phyloP scores from a whole-genome alignment of 35 echinoderm and acorn worm species.

The Apostichopus japonicus region DNA sequence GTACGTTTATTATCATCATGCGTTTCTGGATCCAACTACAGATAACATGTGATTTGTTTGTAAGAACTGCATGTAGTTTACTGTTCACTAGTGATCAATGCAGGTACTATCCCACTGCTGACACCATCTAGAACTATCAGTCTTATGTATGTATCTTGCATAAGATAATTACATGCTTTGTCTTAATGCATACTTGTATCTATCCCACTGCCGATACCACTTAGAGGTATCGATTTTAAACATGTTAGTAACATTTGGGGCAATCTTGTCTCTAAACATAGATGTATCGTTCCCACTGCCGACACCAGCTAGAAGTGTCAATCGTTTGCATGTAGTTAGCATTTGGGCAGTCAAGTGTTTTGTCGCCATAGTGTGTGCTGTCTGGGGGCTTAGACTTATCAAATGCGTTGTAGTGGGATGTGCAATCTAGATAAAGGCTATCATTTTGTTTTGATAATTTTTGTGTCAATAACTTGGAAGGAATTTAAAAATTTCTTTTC shows the following conservation, averaged over 20 bases:
- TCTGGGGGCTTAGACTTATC: neutral
- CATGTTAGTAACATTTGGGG: too few relatives aligned
- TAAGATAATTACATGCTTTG: neutral
- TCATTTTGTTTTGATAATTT: neutral
- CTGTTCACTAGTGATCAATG: neutral
- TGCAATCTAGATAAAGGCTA: neutral
- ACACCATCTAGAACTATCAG: neutral
- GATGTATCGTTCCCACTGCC: neutral
- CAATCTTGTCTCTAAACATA: neutral
- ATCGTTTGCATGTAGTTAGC: neutral
- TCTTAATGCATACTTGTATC: neutral
- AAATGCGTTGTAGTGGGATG: neutral
- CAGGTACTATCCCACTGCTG: neutral
- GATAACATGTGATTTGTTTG: neutral
- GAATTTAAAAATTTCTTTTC: neutral
- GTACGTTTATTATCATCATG: too few relatives aligned
- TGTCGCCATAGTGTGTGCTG: neutral
- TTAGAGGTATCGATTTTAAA: too few relatives aligned
- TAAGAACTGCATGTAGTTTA: neutral
- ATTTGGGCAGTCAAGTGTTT: neutral
- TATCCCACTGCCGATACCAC: too few relatives aligned
- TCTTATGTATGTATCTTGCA: neutral
- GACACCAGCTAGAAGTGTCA: neutral
- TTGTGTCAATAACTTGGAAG: conserved; percentile 10
- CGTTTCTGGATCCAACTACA: too few relatives aligned